Conservation (phyloP, 37 sponge, comb jelly and placozoan species). For the Ianthella basta region DNA sequence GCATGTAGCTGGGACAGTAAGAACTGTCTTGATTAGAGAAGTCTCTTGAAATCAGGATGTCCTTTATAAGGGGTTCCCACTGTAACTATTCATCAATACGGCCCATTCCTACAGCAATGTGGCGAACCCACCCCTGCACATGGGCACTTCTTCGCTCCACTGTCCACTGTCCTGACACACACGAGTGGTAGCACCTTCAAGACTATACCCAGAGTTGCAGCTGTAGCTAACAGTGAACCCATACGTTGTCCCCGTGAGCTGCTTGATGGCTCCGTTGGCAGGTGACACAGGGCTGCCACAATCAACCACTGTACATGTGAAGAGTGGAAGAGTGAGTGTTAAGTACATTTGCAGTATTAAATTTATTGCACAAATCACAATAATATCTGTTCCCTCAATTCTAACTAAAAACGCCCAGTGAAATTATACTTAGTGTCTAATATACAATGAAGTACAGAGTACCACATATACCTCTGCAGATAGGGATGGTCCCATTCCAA, state of each 20-base stretch:
- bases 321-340: background rate
- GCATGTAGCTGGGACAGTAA: no score
- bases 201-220: slow-evolving; percentile 56
- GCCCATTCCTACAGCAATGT: no score
- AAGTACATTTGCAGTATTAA: background rate
- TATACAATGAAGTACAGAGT: no score
- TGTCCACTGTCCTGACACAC: slow-evolving; percentile 51
- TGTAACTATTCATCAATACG: no score
- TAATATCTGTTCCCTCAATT: no score
- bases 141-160: slow-evolving; percentile 43
- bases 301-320: slow-evolving; percentile 46
- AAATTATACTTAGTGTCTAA: no score
- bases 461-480: slow-evolving; percentile 40
- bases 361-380: no score
- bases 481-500: slow-evolving; percentile 53
- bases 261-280: slow-evolving; percentile 25
- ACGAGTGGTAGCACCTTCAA: slow-evolving; percentile 37
- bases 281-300: slow-evolving; percentile 47
- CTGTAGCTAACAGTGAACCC: slow-evolving; percentile 52
- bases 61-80: no score
- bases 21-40: no score
- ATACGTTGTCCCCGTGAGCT: slow-evolving; percentile 28
- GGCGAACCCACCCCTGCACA: slow-evolving; percentile 53
- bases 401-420: no score
- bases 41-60: no score